Conservation (phyloP, 2,797 vertebrate genomes). For the Halcyon smyrnensis region DNA sequence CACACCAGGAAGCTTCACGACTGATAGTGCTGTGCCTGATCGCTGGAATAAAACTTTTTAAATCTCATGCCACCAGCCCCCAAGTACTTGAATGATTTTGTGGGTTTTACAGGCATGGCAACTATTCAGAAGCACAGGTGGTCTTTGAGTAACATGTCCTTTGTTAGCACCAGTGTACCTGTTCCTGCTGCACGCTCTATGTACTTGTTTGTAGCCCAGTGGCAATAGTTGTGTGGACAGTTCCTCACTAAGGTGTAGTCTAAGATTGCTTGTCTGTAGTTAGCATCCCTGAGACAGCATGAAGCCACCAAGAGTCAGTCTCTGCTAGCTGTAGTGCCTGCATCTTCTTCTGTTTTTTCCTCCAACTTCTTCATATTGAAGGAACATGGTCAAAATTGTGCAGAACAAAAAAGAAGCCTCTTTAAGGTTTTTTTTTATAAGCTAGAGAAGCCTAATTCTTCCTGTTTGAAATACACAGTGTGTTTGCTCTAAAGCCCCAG, state of each 20-base stretch:
- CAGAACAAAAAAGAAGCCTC: background rate
- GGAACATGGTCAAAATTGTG: background rate
- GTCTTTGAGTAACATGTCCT: background rate
- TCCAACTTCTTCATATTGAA: background rate
- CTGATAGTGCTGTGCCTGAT: too few species aligned
- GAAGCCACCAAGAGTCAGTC: too few species aligned
- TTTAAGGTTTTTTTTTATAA: background rate
- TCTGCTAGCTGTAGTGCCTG: background rate
- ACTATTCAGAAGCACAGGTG: fast-evolving
- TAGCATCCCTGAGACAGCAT: background rate
- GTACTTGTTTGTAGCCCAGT: background rate
- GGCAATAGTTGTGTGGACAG: background rate
- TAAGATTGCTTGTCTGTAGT: background rate
- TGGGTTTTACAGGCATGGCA: background rate
- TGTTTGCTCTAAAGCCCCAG: background rate
- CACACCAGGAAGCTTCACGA: too few species aligned
- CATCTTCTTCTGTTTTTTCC: background rate
- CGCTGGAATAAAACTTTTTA: background rate
- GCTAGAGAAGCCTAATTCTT: background rate
- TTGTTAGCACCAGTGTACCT: background rate
- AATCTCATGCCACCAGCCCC: background rate
- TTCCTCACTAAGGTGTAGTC: fast-evolving
- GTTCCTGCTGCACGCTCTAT: background rate
- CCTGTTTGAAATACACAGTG: background rate
- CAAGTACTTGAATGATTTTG: background rate